A percentile compares a stretch with the other conserved stretches of the same genome.
phyloP scores from a whole-genome alignment of 2,888 invertebrate species.

The Dendrolimus houi region DNA sequence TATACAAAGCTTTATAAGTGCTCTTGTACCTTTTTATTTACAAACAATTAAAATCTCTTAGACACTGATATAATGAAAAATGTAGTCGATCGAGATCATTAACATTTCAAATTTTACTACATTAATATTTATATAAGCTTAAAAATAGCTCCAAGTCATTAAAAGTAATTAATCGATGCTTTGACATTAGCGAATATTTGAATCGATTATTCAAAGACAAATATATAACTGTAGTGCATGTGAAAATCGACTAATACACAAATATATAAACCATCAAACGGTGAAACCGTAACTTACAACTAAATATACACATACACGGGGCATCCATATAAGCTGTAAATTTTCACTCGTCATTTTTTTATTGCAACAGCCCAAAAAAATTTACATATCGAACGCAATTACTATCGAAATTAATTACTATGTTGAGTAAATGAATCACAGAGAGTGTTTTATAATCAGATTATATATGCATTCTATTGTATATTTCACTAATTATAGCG shows the following conservation, averaged over 20 bases:
- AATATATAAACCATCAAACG: constrained; percentile 12
- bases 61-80: too few relatives aligned
- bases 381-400: constrained; percentile 42
- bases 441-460: neutral
- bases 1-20: too few relatives aligned
- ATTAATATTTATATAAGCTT: too few relatives aligned
- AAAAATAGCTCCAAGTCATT: neutral
- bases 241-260: constrained; percentile 1
- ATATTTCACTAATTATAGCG: too few relatives aligned
- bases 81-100: too few relatives aligned
- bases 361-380: constrained; percentile 70
- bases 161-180: neutral
- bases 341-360: constrained; percentile 38
- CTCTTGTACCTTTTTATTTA: too few relatives aligned
- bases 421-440: constrained; percentile 6
- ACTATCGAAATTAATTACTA: constrained; percentile 13
- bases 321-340: constrained; percentile 17
- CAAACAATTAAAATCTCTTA: too few relatives aligned
- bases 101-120: too few relatives aligned
- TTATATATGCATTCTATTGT: too few relatives aligned
- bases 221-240: neutral
- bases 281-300: constrained; percentile 35
- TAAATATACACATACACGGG: constrained; percentile 52
- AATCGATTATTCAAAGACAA: neutral
- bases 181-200: neutral